Evolutionary conservation across 2,888 invertebrate species (phyloP), one percentile per base, ranked within the genome.

Genomic region (Heteromurus nitidus): DNA sequence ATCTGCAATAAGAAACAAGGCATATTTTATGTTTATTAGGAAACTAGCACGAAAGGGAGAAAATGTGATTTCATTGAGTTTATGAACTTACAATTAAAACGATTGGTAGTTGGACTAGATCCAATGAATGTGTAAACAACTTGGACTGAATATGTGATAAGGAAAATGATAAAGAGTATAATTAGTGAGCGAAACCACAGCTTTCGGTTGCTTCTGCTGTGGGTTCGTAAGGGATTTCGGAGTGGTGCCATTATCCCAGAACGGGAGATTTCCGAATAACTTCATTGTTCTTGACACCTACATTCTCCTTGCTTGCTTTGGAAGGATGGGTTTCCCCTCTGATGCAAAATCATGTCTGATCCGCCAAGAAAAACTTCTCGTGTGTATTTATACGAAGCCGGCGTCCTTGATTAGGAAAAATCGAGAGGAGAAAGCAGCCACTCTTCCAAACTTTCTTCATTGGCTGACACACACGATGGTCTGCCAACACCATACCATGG

Each of bases 141-240:
- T 53, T 82, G 77, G 31, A 62, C 68, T 3, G 77, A 72, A 24
- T 82, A 82, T 3, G 82, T 82, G 13, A 82, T 36, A 22, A 73
- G 31, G n/a, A 77, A 73, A 36, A 77, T 60, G 28, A 72, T 42
- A 30, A 20, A 60, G 28, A 82, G 30, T n/a, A 53, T 55, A 28
- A 82, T 60, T 44, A 73, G 44, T 1, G 77, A 67, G 20, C 82
- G 76, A 72, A 82, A 42, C 82, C 82, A 82, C 47, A 72, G 55
- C 55, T 81, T 81, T 22, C 81, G 60, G 20, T n/a, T 36, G 7
- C 47, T 47, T 58, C 64, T 55, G 30, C 70, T 62, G 36, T 70
- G 64, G 11, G 65, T 28, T 42, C 70, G 64, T 5, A 70, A 26
- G 58, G 67, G 55, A 65, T 22, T 58, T 64, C 75, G 65, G 73